A percentile compares a stretch with the other conserved stretches of the same genome.
phyloP scores from a whole-genome alignment of 1,140 invertebrate species.

The Cataglyphis hispanica region DNA sequence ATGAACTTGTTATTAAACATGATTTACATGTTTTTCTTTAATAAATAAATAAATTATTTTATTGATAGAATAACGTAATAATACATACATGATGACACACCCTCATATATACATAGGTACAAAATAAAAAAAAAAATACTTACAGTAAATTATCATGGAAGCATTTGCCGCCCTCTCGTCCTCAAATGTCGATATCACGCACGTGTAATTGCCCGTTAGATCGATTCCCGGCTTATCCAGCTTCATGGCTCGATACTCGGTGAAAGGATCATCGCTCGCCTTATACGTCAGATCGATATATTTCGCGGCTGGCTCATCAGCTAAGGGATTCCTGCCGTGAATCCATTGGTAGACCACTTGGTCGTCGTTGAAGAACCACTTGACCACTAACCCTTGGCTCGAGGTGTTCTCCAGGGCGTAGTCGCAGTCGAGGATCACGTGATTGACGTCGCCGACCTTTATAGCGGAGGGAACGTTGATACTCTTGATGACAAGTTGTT shows the following conservation, averaged over 20 bases:
- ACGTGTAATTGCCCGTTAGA: slow-evolving; percentile 92
- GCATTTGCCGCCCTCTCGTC: slow-evolving; percentile 90
- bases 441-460: slow-evolving; percentile 88
- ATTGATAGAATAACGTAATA: too few relatives aligned
- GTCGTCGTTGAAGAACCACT: slow-evolving; percentile 92
- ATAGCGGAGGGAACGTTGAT: slow-evolving; percentile 90
- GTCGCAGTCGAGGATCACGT: slow-evolving; percentile 92
- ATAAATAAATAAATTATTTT: too few relatives aligned
- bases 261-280: slow-evolving; percentile 90
- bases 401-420: slow-evolving; percentile 87
- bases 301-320: slow-evolving; percentile 88
- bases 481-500: slow-evolving; percentile 89
- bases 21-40: too few relatives aligned
- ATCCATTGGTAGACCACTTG: slow-evolving; percentile 94
- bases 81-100: too few relatives aligned
- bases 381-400: slow-evolving; percentile 89
- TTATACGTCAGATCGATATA: slow-evolving; percentile 90
- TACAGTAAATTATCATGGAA: slow-evolving; percentile 92
- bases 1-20: too few relatives aligned
- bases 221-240: slow-evolving; percentile 91
- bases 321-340: slow-evolving; percentile 87
- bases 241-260: slow-evolving; percentile 92
- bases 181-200: slow-evolving; percentile 91
- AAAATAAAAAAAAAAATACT: slow-evolving; percentile 81
- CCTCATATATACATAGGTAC: too few relatives aligned